Conservation (phyloP, 2,113 vertebrate genomes). For the Anarhynchus alexandrinus region DNA sequence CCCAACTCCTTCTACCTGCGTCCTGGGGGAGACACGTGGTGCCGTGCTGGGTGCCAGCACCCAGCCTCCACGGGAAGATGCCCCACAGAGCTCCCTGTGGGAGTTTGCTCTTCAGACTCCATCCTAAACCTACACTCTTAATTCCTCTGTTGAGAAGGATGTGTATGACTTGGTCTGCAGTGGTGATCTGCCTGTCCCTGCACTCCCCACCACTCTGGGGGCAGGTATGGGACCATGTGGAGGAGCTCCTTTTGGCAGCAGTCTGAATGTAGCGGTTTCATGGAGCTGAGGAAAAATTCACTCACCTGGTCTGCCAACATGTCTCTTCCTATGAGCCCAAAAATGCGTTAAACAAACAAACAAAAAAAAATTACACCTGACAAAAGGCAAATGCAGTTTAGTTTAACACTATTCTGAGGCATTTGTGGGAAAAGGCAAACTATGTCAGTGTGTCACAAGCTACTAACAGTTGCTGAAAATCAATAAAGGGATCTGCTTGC, state of each 20-base stretch:
- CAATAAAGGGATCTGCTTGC: not conserved
- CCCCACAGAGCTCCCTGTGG: not conserved
- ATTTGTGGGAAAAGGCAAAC: not conserved
- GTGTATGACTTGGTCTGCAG: not conserved
- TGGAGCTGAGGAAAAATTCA: not conserved
- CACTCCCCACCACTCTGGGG: rapidly evolving
- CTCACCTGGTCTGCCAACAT: not conserved
- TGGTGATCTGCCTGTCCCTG: not conserved
- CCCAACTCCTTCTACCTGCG: not conserved
- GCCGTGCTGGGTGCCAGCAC: not conserved
- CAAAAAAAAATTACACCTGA: not conserved
- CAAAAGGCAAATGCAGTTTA: not conserved
- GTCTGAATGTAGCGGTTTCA: not conserved
- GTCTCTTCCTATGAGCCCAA: not conserved
- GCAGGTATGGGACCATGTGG: not conserved
- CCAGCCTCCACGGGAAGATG: not conserved
- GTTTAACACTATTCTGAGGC: not conserved
- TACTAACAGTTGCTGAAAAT: not conserved
- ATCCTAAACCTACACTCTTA: not conserved
- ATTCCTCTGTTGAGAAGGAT: not conserved
- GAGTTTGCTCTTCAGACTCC: rapidly evolving
- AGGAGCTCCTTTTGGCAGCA: not conserved
- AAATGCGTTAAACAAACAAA: not conserved
- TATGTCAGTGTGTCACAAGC: not conserved
- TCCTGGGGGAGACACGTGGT: rapidly evolving